phyloP scores from a whole-genome alignment of 2,888 invertebrate species.

The Papilio protenor region DNA sequence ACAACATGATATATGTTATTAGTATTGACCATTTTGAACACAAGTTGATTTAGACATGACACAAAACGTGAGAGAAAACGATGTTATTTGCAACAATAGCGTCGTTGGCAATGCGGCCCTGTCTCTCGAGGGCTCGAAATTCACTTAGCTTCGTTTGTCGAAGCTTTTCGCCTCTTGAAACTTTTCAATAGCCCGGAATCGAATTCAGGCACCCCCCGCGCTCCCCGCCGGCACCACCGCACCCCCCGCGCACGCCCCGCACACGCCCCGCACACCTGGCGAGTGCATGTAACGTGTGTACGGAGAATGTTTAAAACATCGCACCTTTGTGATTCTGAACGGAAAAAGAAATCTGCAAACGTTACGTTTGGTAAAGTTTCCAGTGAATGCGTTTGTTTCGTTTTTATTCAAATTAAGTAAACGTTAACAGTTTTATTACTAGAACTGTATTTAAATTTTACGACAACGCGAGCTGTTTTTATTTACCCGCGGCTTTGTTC shows the following conservation, averaged over 20 bases:
- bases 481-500: too few species aligned
- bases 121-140: slow-evolving; percentile 81
- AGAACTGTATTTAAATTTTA: not conserved
- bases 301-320: slow-evolving; percentile 38
- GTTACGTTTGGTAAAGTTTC: not conserved
- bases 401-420: not conserved
- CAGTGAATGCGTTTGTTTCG: not conserved
- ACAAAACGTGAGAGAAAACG: not conserved
- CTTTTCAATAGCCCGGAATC: slow-evolving; percentile 75
- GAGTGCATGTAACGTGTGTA: slow-evolving; percentile 53
- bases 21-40: not conserved
- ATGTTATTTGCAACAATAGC: slow-evolving; percentile 4
- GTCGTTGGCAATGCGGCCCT: slow-evolving; percentile 59
- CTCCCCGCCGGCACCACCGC: slow-evolving; percentile 47
- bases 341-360: slow-evolving; percentile 26
- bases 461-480: not conserved
- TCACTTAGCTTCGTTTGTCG: slow-evolving; percentile 85
- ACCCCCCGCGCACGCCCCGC: slow-evolving; percentile 47
- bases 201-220: slow-evolving; percentile 64
- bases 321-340: slow-evolving; percentile 5
- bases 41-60: not conserved
- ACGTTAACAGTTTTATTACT: not conserved
- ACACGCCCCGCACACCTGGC: slow-evolving; percentile 53
- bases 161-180: slow-evolving; percentile 84
- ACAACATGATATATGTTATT: not conserved